Evolutionary conservation across 2,797 vertebrate genomes (phyloP).

Genomic region (Anguilla obscura): DNA sequence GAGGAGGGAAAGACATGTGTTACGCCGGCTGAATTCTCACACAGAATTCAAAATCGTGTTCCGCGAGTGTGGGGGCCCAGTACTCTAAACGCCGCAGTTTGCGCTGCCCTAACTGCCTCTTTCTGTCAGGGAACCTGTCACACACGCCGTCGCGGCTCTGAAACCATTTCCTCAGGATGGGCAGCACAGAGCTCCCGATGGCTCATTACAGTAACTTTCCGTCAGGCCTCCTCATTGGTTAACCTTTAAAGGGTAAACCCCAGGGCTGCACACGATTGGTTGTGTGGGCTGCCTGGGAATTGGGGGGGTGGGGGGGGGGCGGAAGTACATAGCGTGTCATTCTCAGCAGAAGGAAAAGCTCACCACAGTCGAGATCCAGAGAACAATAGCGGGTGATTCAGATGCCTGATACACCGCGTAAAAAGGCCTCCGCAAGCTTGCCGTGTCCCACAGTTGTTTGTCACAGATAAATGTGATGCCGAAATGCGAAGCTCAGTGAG

Average conservation of each 20-base stretch:
- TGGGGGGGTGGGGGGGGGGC: conserved; percentile 5
- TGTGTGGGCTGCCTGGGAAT: neutral
- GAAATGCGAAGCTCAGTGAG: conserved; percentile 4
- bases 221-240: neutral
- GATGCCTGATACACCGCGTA: neutral
- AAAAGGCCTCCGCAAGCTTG: neutral
- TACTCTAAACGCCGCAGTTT: no score
- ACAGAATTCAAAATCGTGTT: neutral
- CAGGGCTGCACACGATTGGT: neutral
- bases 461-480: conserved; percentile 11
- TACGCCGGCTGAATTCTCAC: neutral
- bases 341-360: neutral
- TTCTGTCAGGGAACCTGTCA: neutral
- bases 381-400: conserved; percentile 12
- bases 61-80: neutral
- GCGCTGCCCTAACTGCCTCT: neutral
- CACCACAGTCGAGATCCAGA: neutral
- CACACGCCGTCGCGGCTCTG: neutral
- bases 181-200: neutral
- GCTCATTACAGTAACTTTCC: conserved; percentile 8
- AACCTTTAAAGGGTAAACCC: neutral
- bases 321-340: conserved; percentile 29
- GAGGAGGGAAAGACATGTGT: neutral
- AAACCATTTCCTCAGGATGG: neutral
- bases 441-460: conserved; percentile 19